Base-by-base conservation (phyloP, 2,113 vertebrate genomes). In the Pterocles burchelli region DNA sequence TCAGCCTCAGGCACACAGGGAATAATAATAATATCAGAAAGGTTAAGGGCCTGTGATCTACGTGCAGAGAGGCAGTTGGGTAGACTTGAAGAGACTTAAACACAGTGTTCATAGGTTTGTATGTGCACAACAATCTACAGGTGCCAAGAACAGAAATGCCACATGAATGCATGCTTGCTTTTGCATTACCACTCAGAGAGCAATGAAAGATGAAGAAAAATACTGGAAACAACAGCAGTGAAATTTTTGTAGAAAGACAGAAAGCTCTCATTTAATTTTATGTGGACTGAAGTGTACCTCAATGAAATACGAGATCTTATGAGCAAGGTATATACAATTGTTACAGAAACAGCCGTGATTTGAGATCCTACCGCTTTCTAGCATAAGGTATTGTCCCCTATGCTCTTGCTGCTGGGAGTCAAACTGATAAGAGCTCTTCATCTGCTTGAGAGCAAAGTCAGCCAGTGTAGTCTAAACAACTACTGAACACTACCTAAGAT, bases 101-200 rank as follows among this genome's bases (percentile, higher is more conserved):
- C 6, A 49, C 2, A 34, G 17, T 46, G 22, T 41, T 68, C 1
- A 5, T 76, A 13, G 4, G 3, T 55, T 83, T 52, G 11, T 34
- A 17, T 6, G 3, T 41, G 5, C 17, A 57, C 34, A 70, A 68
- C 5, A 65, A 36, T 41, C 19, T 33, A 15, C 8, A 61, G 5
- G 8, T 33, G 18, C 24, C 66, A 29, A 0, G 2, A 29, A 55
- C 13, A 18, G 1, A 63, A 51, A 26, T 9, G 59, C 1, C 16
- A 13, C 2, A 2, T 26, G 3, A n/a, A 22, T 16, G 2, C 55
- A 17, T 17, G 6, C 4, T 43, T 88, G 15, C 3, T 43, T 76
- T 59, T 57, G 5, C 7, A 48, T 20, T 87, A 43, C 3, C 4
- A 19, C 3, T 8, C 3, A 33, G 26, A 34, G 7, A 46, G 3